These are phyloP conservation scores for Tichodroma muraria DNA, from an alignment of 2,113 vertebrate genomes.

Conservation along the genomic window DNA sequence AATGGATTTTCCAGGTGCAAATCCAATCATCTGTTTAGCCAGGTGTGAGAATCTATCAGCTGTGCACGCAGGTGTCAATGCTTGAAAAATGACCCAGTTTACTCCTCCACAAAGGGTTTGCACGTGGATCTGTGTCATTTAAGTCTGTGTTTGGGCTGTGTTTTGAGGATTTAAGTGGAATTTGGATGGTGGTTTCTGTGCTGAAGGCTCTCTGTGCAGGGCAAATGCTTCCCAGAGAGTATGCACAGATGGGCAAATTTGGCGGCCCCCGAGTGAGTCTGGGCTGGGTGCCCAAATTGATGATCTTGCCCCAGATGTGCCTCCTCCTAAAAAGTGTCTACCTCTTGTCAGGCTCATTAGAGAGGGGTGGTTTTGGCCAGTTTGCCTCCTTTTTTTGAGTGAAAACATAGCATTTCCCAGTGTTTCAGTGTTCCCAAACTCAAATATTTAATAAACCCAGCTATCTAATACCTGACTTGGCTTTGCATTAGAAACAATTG, in stretches of 20 bases:
- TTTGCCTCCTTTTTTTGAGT: not conserved
- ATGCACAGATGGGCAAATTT: constrained; percentile 25
- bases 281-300: not conserved
- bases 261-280: not conserved
- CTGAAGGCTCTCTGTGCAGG: not conserved
- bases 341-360: constrained; percentile 40
- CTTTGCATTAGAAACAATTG: constrained; percentile 1
- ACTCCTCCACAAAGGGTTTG: not conserved
- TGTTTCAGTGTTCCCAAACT: not conserved
- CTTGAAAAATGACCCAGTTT: not conserved
- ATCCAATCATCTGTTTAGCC: constrained; percentile 21
- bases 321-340: not conserved
- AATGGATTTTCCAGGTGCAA: constrained; percentile 17
- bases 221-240: not conserved
- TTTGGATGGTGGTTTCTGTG: not conserved
- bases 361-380: not conserved
- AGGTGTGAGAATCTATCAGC: constrained; percentile 48
- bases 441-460: not conserved
- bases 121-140: not conserved
- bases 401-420: not conserved
- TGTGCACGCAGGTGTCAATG: not conserved
- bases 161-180: not conserved
- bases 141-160: not conserved
- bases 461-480: constrained; percentile 38
- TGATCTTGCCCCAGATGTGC: constrained; percentile 38